Base-by-base conservation (phyloP, 2,113 vertebrate species). In the Ceratotherium simum region DNA sequence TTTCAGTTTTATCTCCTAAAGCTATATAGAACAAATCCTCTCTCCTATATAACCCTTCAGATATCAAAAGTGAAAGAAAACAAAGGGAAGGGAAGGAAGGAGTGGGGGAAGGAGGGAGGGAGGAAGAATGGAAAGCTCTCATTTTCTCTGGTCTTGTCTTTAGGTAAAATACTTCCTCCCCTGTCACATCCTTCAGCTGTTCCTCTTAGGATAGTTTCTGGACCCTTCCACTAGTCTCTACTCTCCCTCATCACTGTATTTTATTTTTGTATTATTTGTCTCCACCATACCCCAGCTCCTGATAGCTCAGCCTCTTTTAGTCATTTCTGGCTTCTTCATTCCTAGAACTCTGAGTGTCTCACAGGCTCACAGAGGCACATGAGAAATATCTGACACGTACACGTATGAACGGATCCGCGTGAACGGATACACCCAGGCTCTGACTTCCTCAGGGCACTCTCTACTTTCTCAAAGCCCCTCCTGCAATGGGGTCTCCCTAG, bases 241-340 rank as follows among this genome's bases (percentile, higher is more conserved):
- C 13, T 89, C 23, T 79, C 16, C 21, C 33, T 62, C 17, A 58
- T 27, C 21, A 80, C 8, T 46, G 2, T 13, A 51, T 51, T 69
- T 96, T 80, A 36, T 56, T 81, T 62, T 54, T 78, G 9, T 51
- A 9, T 58, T 76, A 31, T 56, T 17, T 75, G 3, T 60, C 60
- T 92, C 56, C 51, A 75, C 42, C 65, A 23, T 36, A 56, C 8
- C 29, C 20, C 42, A 46, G 64, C 11, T 80, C 39, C 31, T 62
- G 54, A 75, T 64, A 27, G 27, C 33, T 72, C 36, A 73, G 6
- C 18, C 39, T 51, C 9, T 4, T 58, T 87, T n/a, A 65, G 3
- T 78, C 21, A 33, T n/a, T 80, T 81, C 76, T 92, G 48, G 18
- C 11, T 76, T 16, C 73, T 76, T 91, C 36, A 21, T 69, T 86